Conservation (phyloP, 2,797 vertebrate species). For the Girardinus metallicus region DNA sequence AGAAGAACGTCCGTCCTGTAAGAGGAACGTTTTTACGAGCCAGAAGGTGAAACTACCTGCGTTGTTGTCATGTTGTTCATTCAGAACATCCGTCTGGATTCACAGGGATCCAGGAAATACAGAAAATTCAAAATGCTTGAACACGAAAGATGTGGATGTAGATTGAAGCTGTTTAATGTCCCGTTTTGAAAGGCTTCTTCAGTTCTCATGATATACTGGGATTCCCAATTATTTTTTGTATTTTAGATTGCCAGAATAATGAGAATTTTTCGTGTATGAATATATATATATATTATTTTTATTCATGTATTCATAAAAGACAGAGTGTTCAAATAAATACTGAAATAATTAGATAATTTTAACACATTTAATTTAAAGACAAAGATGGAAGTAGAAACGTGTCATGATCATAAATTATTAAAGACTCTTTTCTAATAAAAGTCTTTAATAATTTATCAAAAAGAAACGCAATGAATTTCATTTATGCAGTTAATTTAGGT, state of each 20-base stretch:
- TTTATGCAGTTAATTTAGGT: neutral
- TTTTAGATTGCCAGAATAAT: neutral
- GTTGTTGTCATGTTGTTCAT: neutral
- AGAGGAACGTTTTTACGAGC: neutral
- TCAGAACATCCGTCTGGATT: neutral
- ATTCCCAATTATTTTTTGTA: neutral
- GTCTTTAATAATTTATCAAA: too few species aligned
- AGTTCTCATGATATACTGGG: neutral
- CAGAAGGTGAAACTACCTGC: neutral
- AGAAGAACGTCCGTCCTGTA: neutral
- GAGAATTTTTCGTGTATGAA: neutral
- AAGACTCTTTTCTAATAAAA: too few species aligned
- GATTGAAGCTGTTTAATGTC: neutral
- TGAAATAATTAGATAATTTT: neutral
- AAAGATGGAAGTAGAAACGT: too few species aligned
- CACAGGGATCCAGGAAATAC: neutral
- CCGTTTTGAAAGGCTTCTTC: neutral
- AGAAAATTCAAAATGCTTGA: neutral
- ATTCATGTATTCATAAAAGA: neutral
- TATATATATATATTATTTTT: neutral
- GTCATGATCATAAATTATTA: too few species aligned
- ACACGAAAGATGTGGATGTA: too few species aligned
- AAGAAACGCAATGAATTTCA: too few species aligned
- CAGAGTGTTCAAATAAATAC: neutral
- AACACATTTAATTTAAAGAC: neutral